Percentiles rank a stretch among this genome's conserved stretches.
These are phyloP conservation scores for Sphaerophoria taeniata DNA, from an alignment of 2,888 invertebrate species.

Conservation along the genomic window DNA sequence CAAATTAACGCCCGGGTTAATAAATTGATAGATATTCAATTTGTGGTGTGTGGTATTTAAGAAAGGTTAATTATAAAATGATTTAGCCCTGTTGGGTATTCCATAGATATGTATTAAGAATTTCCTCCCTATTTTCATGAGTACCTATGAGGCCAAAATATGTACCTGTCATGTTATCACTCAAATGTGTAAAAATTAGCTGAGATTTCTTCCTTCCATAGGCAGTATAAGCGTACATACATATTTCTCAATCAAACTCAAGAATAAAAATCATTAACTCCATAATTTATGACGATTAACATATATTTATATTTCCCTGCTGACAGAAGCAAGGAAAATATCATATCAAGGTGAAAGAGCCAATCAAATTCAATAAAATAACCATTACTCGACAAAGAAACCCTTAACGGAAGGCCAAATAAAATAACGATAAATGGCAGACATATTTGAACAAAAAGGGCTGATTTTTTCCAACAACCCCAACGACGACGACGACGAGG, in stretches of 20 bases:
- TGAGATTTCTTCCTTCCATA: no score
- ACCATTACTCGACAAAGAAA: constrained; percentile 61
- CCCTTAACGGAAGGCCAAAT: constrained; percentile 67
- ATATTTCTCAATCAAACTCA: not conserved
- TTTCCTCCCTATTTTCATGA: no score
- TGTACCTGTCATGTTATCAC: no score
- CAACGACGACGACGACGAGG: not conserved
- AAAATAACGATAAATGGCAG: constrained; percentile 70
- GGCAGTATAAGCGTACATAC: not conserved
- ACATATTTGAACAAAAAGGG: constrained; percentile 52
- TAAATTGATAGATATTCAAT: constrained; percentile 34
- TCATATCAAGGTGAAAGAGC: constrained; percentile 35
- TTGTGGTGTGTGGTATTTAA: constrained; percentile 20
- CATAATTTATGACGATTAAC: constrained; percentile 21
- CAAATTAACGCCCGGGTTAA: constrained; percentile 20
- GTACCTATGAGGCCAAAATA: no score
- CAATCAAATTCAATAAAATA: constrained; percentile 72
- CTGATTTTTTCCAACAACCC: constrained; percentile 35
- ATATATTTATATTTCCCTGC: constrained; percentile 3
- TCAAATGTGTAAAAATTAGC: no score
- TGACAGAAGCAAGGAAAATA: not conserved
- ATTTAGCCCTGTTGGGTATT: not conserved
- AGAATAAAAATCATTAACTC: not conserved
- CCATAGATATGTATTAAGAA: no score
- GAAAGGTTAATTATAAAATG: not conserved